Evolutionary conservation across 2,797 vertebrate species (phyloP), one percentile per base, ranked within the genome.

Genomic region (Crocidura indochinensis): DNA sequence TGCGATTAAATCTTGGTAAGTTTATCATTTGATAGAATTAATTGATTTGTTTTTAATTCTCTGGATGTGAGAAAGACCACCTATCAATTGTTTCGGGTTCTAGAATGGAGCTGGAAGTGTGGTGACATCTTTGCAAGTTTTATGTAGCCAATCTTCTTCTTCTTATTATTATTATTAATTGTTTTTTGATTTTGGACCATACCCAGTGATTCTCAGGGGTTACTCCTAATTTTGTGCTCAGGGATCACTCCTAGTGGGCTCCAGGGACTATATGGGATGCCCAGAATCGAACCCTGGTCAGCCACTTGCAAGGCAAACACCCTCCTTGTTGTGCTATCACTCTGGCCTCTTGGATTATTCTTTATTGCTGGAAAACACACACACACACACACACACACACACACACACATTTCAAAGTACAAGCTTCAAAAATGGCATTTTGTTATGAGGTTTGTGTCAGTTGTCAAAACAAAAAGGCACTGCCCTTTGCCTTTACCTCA

Each of bases 1-100:
- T 99, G 78, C 98, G 99, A 29, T 98, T 99, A 87, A 99, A 99
- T 94, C 98, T 99, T 5, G 99, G 99, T 99, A 97, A 99, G 98
- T 98, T 86, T 75, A 31, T 92, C 62, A 10, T 2, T 6, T 9
- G 5, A 0, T 88, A 49, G 56, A 73, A 17, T 87, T 64, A 2
- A 46, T 77, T 51, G 15, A 24, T 92, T 92, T 86, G 65, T 89
- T 2, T 78, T 89, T 88, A 74, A 76, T 77, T 82, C 19, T 87
- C 49, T 62, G 27, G 22, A 91, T 91, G 87, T 76, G 49, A 90
- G 62, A 68, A 56, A 84, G 12, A 84, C 17, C 73, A 15, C 3
- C 27, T 76, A 2, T 78, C 9, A 47, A 71, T 68, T 6, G 64
- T 92, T 84, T 92, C 67, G 86, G 64, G 79, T 10, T 81, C 72